Evolutionary conservation across 2,113 vertebrate genomes (phyloP).

Genomic region (Megaceryle torquata): DNA sequence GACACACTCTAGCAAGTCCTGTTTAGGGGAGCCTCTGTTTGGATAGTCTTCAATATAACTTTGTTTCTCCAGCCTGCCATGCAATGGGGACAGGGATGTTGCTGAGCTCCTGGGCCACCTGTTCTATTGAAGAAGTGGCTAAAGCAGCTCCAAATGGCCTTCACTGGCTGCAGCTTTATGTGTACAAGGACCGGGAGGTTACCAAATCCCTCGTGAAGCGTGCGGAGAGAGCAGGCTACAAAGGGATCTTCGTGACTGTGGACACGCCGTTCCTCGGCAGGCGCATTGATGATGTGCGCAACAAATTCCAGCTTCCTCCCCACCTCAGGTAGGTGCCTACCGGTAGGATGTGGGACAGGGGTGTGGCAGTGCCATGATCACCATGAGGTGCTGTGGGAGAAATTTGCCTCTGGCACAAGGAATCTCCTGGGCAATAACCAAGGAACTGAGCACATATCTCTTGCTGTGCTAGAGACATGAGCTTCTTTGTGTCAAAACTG

Average conservation of each 20-base stretch:
- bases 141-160: slow-evolving; percentile 61
- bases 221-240: slow-evolving; percentile 85
- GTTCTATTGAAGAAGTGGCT: slow-evolving; percentile 90
- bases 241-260: slow-evolving; percentile 90
- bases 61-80: slow-evolving; percentile 78
- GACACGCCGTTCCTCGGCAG: slow-evolving; percentile 92
- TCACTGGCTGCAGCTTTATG: slow-evolving; percentile 91
- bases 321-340: slow-evolving; percentile 83
- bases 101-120: slow-evolving; percentile 96
- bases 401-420: not conserved
- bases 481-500: not conserved
- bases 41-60: fast-evolving
- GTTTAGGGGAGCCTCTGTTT: not conserved
- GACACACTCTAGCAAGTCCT: not conserved
- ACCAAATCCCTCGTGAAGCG: slow-evolving; percentile 83
- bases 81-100: slow-evolving; percentile 89
- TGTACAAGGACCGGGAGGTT: slow-evolving; percentile 89
- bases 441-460: fast-evolving
- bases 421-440: fast-evolving
- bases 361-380: not conserved
- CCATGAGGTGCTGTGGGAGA: fast-evolving
- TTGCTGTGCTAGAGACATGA: not conserved
- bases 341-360: not conserved
- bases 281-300: slow-evolving; percentile 86
- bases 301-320: slow-evolving; percentile 88